Evolutionary conservation across 2,797 vertebrate genomes (phyloP).

Genomic region (Eulemur mongoz): DNA sequence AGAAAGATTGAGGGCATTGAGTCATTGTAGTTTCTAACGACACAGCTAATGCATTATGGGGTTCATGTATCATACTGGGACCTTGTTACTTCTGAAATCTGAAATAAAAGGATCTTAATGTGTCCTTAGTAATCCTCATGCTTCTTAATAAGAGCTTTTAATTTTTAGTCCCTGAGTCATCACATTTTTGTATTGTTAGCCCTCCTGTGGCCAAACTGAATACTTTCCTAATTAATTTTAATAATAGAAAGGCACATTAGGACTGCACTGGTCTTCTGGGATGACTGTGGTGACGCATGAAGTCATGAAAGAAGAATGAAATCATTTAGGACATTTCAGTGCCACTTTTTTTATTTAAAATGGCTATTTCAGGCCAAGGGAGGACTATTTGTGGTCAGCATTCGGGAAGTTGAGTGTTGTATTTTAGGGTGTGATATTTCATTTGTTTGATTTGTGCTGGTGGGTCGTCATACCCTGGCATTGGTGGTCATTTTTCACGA

Average conservation of each 20-base stretch:
- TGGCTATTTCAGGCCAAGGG: background rate
- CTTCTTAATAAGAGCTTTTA: conserved; percentile 62
- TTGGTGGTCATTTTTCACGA: background rate
- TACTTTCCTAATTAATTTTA: conserved; percentile 78
- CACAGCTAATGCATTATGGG: background rate
- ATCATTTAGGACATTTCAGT: background rate
- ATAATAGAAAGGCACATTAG: conserved; percentile 69
- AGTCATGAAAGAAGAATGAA: background rate
- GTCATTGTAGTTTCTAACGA: conserved; percentile 17
- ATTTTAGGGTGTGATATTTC: background rate
- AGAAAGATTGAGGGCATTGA: conserved; percentile 39
- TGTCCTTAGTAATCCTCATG: conserved; percentile 47
- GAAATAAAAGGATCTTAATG: background rate
- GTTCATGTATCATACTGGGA: background rate
- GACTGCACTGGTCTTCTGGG: conserved; percentile 39
- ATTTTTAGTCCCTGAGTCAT: conserved; percentile 61
- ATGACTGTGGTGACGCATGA: background rate
- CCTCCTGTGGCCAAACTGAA: conserved; percentile 60
- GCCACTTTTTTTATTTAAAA: background rate
- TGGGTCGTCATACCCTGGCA: background rate
- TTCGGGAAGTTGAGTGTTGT: background rate
- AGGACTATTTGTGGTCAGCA: background rate
- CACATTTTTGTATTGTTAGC: conserved; percentile 43
- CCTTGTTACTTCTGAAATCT: background rate
- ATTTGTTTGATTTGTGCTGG: background rate